Percentiles rank a stretch among this genome's conserved stretches.
These are phyloP conservation scores for Harpegnathos saltator DNA, from an alignment of 1,140 invertebrate genomes.

Conservation along the genomic window DNA sequence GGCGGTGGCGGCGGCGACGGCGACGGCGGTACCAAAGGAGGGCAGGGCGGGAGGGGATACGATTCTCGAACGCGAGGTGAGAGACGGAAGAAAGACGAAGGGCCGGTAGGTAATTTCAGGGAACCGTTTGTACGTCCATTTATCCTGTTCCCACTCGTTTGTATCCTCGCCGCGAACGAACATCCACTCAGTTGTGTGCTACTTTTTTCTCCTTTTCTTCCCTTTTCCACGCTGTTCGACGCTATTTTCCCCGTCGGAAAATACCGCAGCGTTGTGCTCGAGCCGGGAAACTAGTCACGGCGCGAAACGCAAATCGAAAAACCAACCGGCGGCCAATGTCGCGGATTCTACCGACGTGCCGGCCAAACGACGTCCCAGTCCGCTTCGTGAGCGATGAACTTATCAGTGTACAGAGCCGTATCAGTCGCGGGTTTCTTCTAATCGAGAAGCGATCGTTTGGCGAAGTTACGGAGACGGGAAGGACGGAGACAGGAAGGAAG, in stretches of 20 bases:
- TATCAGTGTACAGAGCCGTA: not conserved
- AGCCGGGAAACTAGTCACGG: constrained; percentile 5
- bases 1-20: too few relatives aligned
- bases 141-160: constrained; percentile 34
- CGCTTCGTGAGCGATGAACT: not conserved
- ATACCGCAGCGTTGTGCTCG: not conserved
- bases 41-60: not conserved
- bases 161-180: constrained; percentile 26
- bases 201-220: not conserved
- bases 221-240: not conserved
- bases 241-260: constrained; percentile 34
- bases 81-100: constrained; percentile 23
- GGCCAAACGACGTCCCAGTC: not conserved
- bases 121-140: constrained; percentile 44
- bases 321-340: not conserved
- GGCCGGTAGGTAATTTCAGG: constrained; percentile 32
- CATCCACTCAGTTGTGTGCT: not conserved
- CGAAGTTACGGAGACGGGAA: too few relatives aligned
- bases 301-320: constrained; percentile 4
- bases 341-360: too few relatives aligned
- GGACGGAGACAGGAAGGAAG: too few relatives aligned
- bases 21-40: too few relatives aligned
- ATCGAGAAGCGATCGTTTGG: not conserved
- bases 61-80: not conserved
- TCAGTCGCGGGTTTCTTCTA: not conserved